Conservation (phyloP, 1,140 invertebrate species). For the Solenopsis fugax region DNA sequence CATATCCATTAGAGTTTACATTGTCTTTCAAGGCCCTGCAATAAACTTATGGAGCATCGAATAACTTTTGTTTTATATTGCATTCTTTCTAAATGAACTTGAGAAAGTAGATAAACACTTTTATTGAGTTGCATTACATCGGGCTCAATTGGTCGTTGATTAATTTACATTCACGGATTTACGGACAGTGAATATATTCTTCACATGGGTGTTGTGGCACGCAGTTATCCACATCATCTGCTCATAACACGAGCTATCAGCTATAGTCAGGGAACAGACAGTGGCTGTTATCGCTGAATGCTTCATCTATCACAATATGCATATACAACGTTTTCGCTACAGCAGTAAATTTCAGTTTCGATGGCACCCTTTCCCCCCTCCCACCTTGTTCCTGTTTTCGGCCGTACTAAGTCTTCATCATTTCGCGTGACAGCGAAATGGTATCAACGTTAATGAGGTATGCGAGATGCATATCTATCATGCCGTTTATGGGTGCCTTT, state of each 20-base stretch:
- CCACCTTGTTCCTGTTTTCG: neutral
- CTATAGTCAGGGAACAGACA: conserved; percentile 11
- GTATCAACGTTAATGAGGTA: conserved; percentile 56
- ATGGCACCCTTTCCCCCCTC: neutral
- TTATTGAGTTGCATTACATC: neutral
- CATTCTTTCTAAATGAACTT: neutral
- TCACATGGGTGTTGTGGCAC: neutral
- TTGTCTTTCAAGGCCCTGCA: neutral
- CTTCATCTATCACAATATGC: conserved; percentile 28
- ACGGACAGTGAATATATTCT: neutral
- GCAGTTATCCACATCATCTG: conserved; percentile 14
- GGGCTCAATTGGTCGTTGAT: neutral
- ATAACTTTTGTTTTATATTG: neutral
- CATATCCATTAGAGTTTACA: neutral
- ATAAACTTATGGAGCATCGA: neutral
- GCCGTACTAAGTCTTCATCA: conserved; percentile 27
- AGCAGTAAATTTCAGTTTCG: conserved; percentile 43
- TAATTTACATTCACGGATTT: conserved; percentile 16
- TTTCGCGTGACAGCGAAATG: conserved; percentile 29
- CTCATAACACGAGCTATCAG: conserved; percentile 27
- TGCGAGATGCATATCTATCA: conserved; percentile 58
- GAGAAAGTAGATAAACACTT: neutral
- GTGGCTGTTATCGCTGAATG: conserved; percentile 46
- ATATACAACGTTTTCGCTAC: conserved; percentile 27
- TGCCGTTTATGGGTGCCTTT: conserved; percentile 26